Conservation (phyloP, 2,113 vertebrate genomes). For the Cephalophus harveyi region DNA sequence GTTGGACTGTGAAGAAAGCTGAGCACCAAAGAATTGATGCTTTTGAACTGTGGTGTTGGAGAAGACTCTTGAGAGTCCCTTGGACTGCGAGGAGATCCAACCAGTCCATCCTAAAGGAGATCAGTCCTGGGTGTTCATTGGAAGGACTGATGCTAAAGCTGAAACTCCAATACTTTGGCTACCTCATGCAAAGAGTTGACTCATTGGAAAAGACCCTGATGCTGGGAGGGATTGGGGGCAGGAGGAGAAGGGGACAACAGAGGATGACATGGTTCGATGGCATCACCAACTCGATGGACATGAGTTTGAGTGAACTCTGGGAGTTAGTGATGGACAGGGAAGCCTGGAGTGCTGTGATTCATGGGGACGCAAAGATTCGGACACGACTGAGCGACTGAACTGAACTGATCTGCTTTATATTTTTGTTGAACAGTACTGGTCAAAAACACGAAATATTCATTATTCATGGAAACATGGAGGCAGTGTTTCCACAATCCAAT, state of each 20-base stretch:
- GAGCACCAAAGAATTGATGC: neutral
- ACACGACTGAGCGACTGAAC: neutral
- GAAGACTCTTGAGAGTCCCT: neutral
- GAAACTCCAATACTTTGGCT: neutral
- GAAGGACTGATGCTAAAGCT: neutral
- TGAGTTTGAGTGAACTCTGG: neutral
- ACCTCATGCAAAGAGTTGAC: neutral
- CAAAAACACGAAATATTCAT: neutral
- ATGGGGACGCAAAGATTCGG: neutral
- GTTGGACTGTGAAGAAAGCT: neutral
- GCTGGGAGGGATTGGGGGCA: neutral
- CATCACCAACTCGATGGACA: neutral
- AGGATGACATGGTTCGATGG: neutral
- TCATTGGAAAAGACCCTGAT: neutral
- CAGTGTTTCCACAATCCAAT: neutral
- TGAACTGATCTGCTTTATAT: neutral
- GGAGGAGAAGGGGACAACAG: neutral
- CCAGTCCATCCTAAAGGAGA: neutral
- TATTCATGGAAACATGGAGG: neutral
- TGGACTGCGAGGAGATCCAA: neutral
- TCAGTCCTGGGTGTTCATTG: neutral
- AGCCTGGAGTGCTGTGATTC: neutral
- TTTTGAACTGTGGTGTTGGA: neutral
- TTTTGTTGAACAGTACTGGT: neutral
- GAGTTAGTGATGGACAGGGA: neutral